Evolutionary conservation across 2,888 invertebrate genomes (phyloP).

Genomic region (Apodemia hepburni): DNA sequence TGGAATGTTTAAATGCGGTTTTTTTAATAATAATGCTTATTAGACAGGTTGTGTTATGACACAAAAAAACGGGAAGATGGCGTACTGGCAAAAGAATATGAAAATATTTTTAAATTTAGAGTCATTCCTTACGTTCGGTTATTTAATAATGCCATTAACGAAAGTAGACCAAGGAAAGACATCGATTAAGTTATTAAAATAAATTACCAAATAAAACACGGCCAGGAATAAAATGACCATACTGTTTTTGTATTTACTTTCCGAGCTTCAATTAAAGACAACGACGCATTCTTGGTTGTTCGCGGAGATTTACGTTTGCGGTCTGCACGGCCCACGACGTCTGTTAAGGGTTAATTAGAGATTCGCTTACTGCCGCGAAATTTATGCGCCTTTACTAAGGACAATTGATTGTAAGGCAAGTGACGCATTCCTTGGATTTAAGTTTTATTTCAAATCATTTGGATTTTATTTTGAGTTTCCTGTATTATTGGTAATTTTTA

Average conservation of each 20-base stretch:
- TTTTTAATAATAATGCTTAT: no score
- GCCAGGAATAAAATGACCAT: slow-evolving; percentile 1
- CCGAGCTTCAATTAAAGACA: slow-evolving; percentile 50
- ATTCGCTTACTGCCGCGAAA: slow-evolving; percentile 52
- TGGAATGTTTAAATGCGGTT: no score
- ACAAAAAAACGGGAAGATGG: no score
- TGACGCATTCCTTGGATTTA: slow-evolving; percentile 36
- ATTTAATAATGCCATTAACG: not conserved
- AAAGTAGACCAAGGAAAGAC: not conserved
- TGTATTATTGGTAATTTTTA: not conserved
- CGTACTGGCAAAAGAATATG: no score
- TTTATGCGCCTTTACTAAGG: slow-evolving; percentile 51
- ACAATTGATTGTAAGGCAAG: slow-evolving; percentile 54
- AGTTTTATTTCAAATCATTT: not conserved
- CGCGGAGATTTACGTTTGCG: slow-evolving; percentile 56
- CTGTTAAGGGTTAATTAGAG: slow-evolving; percentile 72
- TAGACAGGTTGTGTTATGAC: no score
- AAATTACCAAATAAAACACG: not conserved
- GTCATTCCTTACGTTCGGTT: no score
- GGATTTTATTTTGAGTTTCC: not conserved
- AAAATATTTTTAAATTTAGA: no score
- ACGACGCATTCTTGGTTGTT: slow-evolving; percentile 43
- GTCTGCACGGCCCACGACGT: slow-evolving; percentile 40
- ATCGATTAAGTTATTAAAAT: slow-evolving; percentile 5
- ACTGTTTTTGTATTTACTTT: slow-evolving; percentile 35